Evolutionary conservation across 35 echinoderm and acorn worm genomes (phyloP).

Genomic region (Eucidaris tribuloides): DNA sequence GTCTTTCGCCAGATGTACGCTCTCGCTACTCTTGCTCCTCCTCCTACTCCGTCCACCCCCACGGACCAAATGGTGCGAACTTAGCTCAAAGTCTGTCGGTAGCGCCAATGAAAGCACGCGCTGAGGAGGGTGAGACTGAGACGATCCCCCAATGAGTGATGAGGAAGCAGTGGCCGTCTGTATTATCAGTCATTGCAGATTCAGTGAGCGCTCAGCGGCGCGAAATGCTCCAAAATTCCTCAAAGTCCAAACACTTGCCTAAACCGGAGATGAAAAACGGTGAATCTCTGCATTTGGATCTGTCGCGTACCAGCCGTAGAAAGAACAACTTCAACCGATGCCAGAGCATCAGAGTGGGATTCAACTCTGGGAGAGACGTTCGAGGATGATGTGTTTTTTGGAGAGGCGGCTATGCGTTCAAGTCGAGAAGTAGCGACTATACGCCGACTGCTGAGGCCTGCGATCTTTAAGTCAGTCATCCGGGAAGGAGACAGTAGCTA

Average conservation of each 20-base stretch:
- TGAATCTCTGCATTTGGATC: constrained; percentile 26
- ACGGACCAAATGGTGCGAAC: background rate
- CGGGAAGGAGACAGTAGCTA: constrained; percentile 14
- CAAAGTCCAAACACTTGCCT: background rate
- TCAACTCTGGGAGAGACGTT: constrained; percentile 11
- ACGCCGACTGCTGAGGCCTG: constrained; percentile 25
- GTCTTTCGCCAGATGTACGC: constrained; percentile 32
- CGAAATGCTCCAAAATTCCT: constrained; percentile 23
- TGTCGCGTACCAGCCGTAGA: constrained; percentile 20
- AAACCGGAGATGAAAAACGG: background rate
- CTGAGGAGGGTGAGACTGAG: too few species aligned
- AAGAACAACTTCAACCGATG: constrained; percentile 15
- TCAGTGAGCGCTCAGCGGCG: constrained; percentile 38
- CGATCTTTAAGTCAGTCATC: constrained; percentile 8
- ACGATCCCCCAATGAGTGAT: constrained; percentile 10
- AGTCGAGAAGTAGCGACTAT: constrained; percentile 41
- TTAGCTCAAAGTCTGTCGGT: constrained; percentile 24
- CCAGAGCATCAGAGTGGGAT: background rate
- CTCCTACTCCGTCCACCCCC: constrained; percentile 52
- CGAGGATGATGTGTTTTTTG: constrained; percentile 43
- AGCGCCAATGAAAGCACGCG: too few species aligned
- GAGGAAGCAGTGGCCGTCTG: constrained; percentile 9
- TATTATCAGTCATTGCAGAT: constrained; percentile 37
- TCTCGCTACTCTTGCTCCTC: constrained; percentile 12
- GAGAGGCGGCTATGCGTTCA: constrained; percentile 14